Evolutionary conservation across 2,888 invertebrate species (phyloP), one percentile per base, ranked within the genome.

Genomic region (Xanthorhoe spadicearia): DNA sequence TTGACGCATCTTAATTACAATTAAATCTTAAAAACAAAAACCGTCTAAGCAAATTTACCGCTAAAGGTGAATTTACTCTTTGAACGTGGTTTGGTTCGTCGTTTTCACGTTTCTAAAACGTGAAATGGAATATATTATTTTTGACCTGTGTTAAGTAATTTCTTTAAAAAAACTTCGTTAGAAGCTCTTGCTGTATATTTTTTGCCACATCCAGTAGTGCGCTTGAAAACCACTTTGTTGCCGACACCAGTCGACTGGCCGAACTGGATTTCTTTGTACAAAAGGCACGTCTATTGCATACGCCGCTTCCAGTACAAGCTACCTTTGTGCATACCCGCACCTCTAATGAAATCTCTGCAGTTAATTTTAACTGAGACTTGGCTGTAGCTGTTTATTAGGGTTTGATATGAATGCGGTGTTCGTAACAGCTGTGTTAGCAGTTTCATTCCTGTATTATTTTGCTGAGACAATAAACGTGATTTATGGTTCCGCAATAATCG

Each of bases 251-350:
- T 4, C 23, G 23, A 79, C 79, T 76, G 76, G 80, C 79, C 76
- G 76, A 48, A 77, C 73, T 75, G 79, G 75, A 76, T 84, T 88
- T 88, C 89, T 87, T 88, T 88, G 81, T 78, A 83, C 87, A 88
- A 87, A 88, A 83, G 79, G 76, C 77, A 79, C 75, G 83, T 83
- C 84, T 75, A 72, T 67, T 71, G 73, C 85, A 85, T 79, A 80
- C 79, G 78, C 77, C 73, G 74, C 68, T 66, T 74, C 70, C 66
- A 67, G 71, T 65, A 75, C 60, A 69, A 64, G 65, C 68, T 70
- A 77, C 79, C 85, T 86, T 84, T 86, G 82, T 82, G 81, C 78
- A 80, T 78, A 69, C 70, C 63, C 66, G 71, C 70, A 73, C 71
- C 61, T 56, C 63, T 68, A 77, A 71, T 75, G 64, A 70, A 77